Base-by-base conservation (phyloP, 2,888 invertebrate genomes). In the Cheilosia impressa region DNA sequence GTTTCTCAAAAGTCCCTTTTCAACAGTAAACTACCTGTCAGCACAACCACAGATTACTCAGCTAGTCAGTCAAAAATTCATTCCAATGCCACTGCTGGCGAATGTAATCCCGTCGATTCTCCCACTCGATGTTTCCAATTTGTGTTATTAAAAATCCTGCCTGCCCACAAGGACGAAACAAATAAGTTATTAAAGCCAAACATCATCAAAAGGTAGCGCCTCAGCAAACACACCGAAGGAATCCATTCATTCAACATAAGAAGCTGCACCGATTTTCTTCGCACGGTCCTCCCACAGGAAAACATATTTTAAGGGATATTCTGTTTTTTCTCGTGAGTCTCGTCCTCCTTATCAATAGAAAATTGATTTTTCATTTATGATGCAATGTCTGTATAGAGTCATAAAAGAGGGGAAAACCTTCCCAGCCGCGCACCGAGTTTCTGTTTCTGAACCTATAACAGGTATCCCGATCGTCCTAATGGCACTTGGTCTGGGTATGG, bases 391-490 rank as follows among this genome's bases (percentile, higher is more conserved):
- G 10, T 43, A 53, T 27, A 45, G 19, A 69, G 43, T 72, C 58
- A 60, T 66, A 71, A 78, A 71, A 13, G 27, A 53, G 19, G 55
- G 38, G 15, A 60, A 50, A 79, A 41, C 31, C 55, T 55, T 65
- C 58, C 13, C 31, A 57, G 24, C 19, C 9, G 27, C 27, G 27
- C 27, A 27, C 27, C 0, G 27, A 27, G 1, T 27, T 6, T 27
- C 27, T 27, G 27, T 27, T 27, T 27, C 27, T 27, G 27, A 31
- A 31, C 31, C 31, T 31, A 60, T 13, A 71, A 71, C 66, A 80
- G 73, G 80, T 73, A 73, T 60, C 57, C 19, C 19, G 41, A 38
- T 75, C 52, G 69, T 66, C 76, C 71, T 77, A 73, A 79, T 79
- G 58, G 63, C 41, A 65, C 43, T 69, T 76, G 69, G 52, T 60